These are phyloP conservation scores for Atrichornis clamosus DNA, from an alignment of 2,113 vertebrate species.

Conservation along the genomic window DNA sequence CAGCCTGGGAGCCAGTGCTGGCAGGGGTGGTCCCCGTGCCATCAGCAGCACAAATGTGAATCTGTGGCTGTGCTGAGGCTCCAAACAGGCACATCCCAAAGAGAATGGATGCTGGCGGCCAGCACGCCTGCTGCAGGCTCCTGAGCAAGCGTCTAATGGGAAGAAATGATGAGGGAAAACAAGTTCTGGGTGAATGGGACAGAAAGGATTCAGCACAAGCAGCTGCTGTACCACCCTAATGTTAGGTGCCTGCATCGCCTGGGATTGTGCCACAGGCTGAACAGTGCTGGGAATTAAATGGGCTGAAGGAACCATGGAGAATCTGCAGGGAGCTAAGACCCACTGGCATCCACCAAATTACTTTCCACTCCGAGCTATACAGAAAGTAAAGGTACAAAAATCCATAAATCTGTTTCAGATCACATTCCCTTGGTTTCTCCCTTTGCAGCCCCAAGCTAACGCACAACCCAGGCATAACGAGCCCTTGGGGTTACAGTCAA, in stretches of 20 bases:
- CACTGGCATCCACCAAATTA: neutral
- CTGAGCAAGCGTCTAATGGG: neutral
- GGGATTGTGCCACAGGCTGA: accelerated
- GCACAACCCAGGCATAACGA: neutral
- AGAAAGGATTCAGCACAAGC: neutral
- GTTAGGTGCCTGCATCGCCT: accelerated
- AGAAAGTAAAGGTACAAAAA: neutral
- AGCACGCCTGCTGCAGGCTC: neutral
- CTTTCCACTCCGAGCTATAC: neutral
- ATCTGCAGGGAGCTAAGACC: neutral
- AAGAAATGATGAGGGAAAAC: neutral
- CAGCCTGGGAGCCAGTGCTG: neutral
- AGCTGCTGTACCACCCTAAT: accelerated
- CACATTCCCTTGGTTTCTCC: neutral
- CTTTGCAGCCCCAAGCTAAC: neutral
- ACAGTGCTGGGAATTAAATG: neutral
- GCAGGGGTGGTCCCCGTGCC: neutral
- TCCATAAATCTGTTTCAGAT: neutral
- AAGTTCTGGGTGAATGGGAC: neutral
- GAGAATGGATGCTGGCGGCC: neutral
- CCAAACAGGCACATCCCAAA: neutral
- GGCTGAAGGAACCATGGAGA: neutral
- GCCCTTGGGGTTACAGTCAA: neutral
- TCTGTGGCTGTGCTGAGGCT: neutral
- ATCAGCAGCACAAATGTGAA: neutral